Evolutionary conservation across 1,140 invertebrate species (phyloP), one percentile per base, ranked within the genome.

Genomic region (Drusus annulatus): DNA sequence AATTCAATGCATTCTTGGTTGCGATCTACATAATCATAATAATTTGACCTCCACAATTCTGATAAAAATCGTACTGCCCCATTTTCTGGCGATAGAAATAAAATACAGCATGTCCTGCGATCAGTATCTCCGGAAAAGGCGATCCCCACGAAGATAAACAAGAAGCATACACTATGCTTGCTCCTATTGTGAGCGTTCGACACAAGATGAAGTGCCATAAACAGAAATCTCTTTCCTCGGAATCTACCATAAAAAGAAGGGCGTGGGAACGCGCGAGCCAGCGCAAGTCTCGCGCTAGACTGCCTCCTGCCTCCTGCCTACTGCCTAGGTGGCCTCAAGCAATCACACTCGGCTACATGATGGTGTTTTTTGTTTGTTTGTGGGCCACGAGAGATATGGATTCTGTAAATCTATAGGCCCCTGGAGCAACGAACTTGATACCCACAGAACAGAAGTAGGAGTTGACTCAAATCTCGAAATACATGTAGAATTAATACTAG

Each of bases 221-320:
- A 71, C 68, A 71, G 68, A 71, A 71, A 28, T 65, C 68, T 71
- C 68, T 50, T 71, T 71, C 45, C 68, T 50, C 45, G 68, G 68
- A 54, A 71, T 71, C 68, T 71, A 71, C 68, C 3, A 51, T 25
- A 71, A 71, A 68, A 71, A 71, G 68, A 52, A 51, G 68, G 68
- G 68, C 68, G 68, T 71, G 68, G 68, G 68, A 71, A 71, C 45
- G 19, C 3, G 68, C 68, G 68, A 7, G 68, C 36, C 19, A 56
- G 54, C 7, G n/a, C 54, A 6, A 21, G 54, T 21, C n/a, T 56
- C 17, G 54, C 19, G 54, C n/a, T 17, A 17, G 54, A 56, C 54
- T 56, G 54, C 13, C 13, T 56, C 17, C 16, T 56, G 13, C 52
- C 52, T 54, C 3, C 52, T 21, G 56, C 56, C 21, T 25, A 8